Evolutionary conservation across 2,113 vertebrate species (phyloP).

Genomic region (Lamprotornis superbus): DNA sequence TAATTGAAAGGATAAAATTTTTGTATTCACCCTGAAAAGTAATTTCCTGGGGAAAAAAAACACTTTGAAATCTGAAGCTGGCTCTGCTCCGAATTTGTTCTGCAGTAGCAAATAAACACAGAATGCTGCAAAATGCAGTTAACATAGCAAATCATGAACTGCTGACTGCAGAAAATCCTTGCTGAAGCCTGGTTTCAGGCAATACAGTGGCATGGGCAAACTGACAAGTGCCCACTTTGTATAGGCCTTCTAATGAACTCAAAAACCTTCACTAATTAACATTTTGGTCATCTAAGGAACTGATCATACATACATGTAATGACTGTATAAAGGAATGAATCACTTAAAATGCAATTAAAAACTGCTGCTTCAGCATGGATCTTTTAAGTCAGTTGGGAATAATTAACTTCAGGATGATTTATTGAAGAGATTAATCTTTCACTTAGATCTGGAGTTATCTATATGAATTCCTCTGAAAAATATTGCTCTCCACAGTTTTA

Average conservation of each 20-base stretch:
- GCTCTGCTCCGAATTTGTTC: neutral
- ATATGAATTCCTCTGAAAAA: neutral
- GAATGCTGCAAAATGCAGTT: neutral
- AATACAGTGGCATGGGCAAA: neutral
- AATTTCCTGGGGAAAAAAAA: neutral
- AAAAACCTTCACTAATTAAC: neutral
- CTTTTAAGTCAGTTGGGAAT: constrained; percentile 13
- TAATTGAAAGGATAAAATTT: neutral
- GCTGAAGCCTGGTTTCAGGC: neutral
- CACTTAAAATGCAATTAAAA: constrained; percentile 25
- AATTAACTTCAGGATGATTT: constrained; percentile 39
- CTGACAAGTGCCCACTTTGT: neutral
- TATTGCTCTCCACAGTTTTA: neutral
- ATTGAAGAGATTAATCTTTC: constrained; percentile 27
- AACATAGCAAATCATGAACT: neutral
- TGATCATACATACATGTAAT: neutral
- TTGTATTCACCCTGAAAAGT: neutral
- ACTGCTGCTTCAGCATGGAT: constrained; percentile 5
- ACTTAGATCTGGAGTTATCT: constrained; percentile 13
- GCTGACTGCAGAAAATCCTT: neutral
- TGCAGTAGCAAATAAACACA: neutral
- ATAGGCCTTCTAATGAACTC: neutral
- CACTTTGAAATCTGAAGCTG: neutral
- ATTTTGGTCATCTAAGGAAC: neutral
- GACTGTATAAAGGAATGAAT: neutral